Percentiles rank a stretch among this genome's conserved stretches.
Evolutionary conservation across 2,113 vertebrate species (phyloP).

Genomic region (Donacobius atricapilla): DNA sequence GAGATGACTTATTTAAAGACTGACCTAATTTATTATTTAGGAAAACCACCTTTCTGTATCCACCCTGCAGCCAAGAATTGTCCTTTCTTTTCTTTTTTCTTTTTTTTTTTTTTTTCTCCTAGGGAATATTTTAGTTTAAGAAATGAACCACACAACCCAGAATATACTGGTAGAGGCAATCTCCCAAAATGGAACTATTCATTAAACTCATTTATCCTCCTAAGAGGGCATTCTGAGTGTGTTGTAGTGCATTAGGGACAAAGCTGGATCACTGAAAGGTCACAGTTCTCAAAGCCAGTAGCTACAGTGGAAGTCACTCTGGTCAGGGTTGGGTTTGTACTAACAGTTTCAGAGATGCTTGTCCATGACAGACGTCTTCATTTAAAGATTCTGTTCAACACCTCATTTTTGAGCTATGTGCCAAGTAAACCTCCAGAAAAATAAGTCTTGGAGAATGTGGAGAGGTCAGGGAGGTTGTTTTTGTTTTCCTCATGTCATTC

Average conservation of each 20-base stretch:
- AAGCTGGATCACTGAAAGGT: slow-evolving; percentile 13
- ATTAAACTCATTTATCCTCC: slow-evolving; percentile 48
- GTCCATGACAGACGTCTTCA: not conserved
- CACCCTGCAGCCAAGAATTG: slow-evolving; percentile 31
- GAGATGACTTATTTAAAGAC: slow-evolving; percentile 43
- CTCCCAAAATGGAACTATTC: slow-evolving; percentile 50
- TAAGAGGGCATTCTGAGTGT: not conserved
- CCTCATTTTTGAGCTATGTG: not conserved
- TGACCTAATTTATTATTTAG: slow-evolving; percentile 54
- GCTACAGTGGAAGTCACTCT: not conserved
- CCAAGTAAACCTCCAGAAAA: not conserved
- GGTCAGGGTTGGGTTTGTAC: not conserved
- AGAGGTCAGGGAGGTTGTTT: not conserved
- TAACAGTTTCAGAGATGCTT: not conserved
- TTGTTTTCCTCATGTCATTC: not conserved
- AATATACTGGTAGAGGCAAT: slow-evolving; percentile 4
- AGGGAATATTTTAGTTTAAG: not conserved
- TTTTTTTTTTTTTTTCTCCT: not conserved
- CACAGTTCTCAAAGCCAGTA: not conserved
- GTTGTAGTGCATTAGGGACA: not conserved
- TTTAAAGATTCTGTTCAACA: not conserved
- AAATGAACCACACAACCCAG: slow-evolving; percentile 4
- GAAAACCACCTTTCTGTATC: slow-evolving; percentile 38
- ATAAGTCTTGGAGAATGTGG: not conserved
- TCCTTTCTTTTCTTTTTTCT: not conserved